Evolutionary conservation across 1,140 invertebrate genomes (phyloP).

Genomic region (Caenorhabditis remanei): DNA sequence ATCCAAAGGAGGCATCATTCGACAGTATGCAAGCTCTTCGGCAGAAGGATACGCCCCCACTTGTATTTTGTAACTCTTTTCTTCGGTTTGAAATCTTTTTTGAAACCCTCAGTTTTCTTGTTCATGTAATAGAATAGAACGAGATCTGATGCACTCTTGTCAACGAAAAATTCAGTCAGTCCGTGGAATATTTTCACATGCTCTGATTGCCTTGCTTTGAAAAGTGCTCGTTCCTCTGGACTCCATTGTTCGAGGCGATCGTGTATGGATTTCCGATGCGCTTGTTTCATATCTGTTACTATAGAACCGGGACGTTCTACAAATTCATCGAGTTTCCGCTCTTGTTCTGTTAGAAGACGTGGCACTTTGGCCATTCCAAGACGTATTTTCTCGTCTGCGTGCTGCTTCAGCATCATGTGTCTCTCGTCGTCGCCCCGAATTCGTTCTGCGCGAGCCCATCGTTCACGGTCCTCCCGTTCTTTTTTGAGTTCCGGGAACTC

Average conservation of each 20-base stretch:
- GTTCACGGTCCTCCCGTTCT: slow-evolving; percentile 28
- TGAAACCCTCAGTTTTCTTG: slow-evolving; percentile 19
- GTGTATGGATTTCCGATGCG: neutral
- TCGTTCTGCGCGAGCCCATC: slow-evolving; percentile 2
- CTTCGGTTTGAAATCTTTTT: slow-evolving; percentile 34
- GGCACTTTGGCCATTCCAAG: neutral
- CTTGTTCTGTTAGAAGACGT: slow-evolving; percentile 12
- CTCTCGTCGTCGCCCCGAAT: slow-evolving; percentile 23
- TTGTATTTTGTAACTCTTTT: slow-evolving; percentile 8
- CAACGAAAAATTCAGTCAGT: slow-evolving; percentile 17
- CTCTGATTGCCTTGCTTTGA: slow-evolving; percentile 6
- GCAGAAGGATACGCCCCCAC: slow-evolving; percentile 21
- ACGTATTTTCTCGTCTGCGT: slow-evolving; percentile 22
- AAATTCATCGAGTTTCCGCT: slow-evolving; percentile 34
- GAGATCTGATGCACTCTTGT: slow-evolving; percentile 20
- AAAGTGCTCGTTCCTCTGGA: slow-evolving; percentile 28
- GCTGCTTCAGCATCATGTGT: neutral
- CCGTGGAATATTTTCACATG: slow-evolving; percentile 47
- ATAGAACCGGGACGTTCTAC: slow-evolving; percentile 9
- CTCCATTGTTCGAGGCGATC: slow-evolving; percentile 19
- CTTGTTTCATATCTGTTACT: slow-evolving; percentile 17
- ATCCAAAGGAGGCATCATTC: slow-evolving; percentile 47
- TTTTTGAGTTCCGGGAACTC: slow-evolving; percentile 22
- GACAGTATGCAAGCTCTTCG: slow-evolving; percentile 36
- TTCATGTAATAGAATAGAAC: slow-evolving; percentile 41